Conservation (phyloP, 2,888 invertebrate species). For the Tenthredo amoena region DNA sequence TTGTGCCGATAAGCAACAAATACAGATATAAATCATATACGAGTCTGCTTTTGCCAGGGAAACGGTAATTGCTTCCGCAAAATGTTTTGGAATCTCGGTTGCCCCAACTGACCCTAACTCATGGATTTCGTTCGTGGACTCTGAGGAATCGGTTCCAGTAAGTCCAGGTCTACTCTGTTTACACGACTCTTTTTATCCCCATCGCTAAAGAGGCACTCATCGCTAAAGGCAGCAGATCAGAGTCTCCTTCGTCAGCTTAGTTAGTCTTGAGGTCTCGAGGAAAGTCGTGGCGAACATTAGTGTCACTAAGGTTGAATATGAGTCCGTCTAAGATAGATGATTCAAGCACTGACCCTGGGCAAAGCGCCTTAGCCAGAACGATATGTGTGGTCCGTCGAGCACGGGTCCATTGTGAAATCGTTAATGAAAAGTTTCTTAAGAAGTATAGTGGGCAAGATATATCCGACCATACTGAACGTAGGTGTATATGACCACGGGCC, state of each 20-base stretch:
- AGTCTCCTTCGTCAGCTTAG: not conserved
- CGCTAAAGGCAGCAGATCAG: not conserved
- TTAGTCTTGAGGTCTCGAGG: conserved; percentile 49
- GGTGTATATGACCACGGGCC: not conserved
- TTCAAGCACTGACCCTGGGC: conserved; percentile 65
- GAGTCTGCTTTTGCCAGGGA: not conserved
- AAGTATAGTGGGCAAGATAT: conserved; percentile 9
- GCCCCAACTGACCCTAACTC: not conserved
- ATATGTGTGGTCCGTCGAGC: conserved; percentile 69
- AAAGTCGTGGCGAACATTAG: conserved; percentile 66
- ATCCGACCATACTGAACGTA: not conserved
- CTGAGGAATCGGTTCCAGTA: not conserved
- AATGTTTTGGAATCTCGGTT: not conserved
- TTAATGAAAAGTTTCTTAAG: conserved; percentile 44
- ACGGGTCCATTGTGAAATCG: conserved; percentile 44
- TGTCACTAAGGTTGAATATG: conserved; percentile 70
- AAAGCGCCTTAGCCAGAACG: conserved; percentile 54
- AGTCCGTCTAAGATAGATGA: conserved; percentile 72
- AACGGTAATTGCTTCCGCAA: not conserved
- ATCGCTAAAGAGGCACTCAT: conserved; percentile 29
- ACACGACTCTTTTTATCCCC: conserved; percentile 39
- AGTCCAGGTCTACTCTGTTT: conserved; percentile 43
- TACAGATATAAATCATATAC: not conserved
- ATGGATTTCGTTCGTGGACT: not conserved
- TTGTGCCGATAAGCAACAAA: conserved; percentile 40